Conservation (phyloP, 1,140 invertebrate species). For the Diachasma alloeum region DNA sequence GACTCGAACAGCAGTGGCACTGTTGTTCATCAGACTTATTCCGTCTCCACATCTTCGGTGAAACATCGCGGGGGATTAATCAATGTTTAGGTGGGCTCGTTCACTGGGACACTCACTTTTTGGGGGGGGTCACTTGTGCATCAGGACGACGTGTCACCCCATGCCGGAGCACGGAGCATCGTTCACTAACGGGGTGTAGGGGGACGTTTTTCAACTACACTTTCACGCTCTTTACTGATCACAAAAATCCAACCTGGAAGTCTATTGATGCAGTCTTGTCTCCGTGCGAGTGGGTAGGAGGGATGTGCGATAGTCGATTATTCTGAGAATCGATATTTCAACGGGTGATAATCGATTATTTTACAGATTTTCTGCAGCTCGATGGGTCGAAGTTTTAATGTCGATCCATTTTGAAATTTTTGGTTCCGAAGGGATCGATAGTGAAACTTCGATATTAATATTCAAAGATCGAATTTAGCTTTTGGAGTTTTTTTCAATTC, state of each 20-base stretch:
- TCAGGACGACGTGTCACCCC: slow-evolving; percentile 15
- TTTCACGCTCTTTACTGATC: background rate
- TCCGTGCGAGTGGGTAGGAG: too few species aligned
- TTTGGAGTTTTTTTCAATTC: too few species aligned
- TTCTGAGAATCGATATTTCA: too few species aligned
- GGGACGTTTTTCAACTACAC: background rate
- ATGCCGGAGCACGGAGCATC: background rate
- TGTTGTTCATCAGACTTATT: slow-evolving; percentile 81
- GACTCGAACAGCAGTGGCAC: slow-evolving; percentile 81
- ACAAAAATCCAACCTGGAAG: background rate
- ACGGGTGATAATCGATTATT: too few species aligned
- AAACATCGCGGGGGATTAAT: slow-evolving; percentile 64
- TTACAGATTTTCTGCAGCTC: too few species aligned
- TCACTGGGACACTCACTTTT: background rate
- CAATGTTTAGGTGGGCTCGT: background rate
- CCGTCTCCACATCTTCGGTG: slow-evolving; percentile 82
- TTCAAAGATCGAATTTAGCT: too few species aligned
- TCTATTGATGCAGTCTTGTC: background rate
- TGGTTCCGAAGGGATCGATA: too few species aligned
- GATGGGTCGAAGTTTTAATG: too few species aligned
- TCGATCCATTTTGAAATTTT: too few species aligned
- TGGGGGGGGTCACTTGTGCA: background rate
- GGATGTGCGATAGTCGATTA: too few species aligned
- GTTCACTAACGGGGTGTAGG: background rate
- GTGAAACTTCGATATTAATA: too few species aligned